Conservation (phyloP, 1,140 invertebrate species). For the Orius insidiosus region DNA sequence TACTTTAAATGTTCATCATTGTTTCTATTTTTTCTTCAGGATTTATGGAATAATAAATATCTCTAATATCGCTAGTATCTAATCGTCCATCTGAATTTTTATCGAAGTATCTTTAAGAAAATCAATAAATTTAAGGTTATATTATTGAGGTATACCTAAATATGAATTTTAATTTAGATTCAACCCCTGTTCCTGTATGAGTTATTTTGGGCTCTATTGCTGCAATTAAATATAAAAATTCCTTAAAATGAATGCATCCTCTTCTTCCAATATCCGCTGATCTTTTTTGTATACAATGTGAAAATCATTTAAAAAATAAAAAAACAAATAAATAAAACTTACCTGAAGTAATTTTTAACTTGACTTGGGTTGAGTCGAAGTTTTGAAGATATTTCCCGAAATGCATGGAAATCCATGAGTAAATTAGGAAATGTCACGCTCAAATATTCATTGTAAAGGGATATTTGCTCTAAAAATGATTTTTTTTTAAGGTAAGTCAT, state of each 20-base stretch:
- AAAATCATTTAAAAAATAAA: no score
- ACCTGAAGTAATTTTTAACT: no score
- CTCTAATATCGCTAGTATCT: neutral
- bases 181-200: neutral
- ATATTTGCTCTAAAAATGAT: conserved; percentile 6
- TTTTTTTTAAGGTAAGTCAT: no score
- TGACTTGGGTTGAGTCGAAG: no score
- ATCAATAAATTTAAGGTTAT: neutral
- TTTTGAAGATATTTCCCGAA: neutral
- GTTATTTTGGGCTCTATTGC: conserved; percentile 6
- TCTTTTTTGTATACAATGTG: neutral
- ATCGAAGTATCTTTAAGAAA: neutral
- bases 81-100: neutral
- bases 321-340: no score
- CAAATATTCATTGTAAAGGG: conserved; percentile 6
- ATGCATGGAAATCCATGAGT: conserved; percentile 5
- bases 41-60: neutral
- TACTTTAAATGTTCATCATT: no score
- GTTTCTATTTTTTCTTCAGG: no score
- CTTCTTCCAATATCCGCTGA: conserved; percentile 3
- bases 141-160: conserved; percentile 1
- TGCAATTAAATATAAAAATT: conserved; percentile 4
- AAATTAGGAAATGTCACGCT: conserved; percentile 3
- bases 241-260: neutral
- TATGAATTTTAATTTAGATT: conserved; percentile 3